A percentile compares a stretch with the other conserved stretches of the same genome.
Evolutionary conservation across 2,113 vertebrate species (phyloP).

Genomic region (Cynopterus brachyotis): DNA sequence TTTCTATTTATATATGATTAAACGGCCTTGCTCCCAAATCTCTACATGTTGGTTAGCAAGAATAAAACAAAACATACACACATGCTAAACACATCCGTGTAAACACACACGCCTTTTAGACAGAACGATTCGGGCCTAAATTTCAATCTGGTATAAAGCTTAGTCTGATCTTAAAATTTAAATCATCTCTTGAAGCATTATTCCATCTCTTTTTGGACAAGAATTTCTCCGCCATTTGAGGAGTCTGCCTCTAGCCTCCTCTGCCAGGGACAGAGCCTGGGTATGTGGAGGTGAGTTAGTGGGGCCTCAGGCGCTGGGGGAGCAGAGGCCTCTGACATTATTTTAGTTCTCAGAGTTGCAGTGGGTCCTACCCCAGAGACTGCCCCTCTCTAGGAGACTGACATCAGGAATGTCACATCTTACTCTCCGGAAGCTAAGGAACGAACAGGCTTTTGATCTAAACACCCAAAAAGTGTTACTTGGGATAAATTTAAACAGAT

Average conservation of each 20-base stretch:
- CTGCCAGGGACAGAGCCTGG: background rate
- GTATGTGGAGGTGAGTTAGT: too few species aligned
- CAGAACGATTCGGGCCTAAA: background rate
- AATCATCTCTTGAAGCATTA: background rate
- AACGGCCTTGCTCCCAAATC: background rate
- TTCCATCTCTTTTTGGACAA: background rate
- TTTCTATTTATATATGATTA: background rate
- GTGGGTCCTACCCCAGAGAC: background rate
- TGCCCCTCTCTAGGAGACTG: background rate
- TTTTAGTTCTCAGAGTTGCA: background rate
- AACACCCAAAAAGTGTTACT: background rate
- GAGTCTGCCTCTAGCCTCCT: rapidly evolving
- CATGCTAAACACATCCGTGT: background rate
- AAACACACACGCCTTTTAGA: background rate
- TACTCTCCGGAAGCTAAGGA: background rate
- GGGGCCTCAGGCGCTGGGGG: background rate
- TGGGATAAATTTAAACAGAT: background rate
- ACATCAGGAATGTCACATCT: background rate
- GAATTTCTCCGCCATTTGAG: background rate
- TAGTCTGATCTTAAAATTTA: background rate
- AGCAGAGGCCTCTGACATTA: background rate
- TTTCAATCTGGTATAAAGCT: background rate
- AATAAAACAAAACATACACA: background rate
- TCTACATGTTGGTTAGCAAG: background rate
- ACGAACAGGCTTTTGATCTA: background rate